Evolutionary conservation across 2,888 invertebrate genomes (phyloP), one percentile per base, ranked within the genome.

Genomic region (Serrognathus titanus): DNA sequence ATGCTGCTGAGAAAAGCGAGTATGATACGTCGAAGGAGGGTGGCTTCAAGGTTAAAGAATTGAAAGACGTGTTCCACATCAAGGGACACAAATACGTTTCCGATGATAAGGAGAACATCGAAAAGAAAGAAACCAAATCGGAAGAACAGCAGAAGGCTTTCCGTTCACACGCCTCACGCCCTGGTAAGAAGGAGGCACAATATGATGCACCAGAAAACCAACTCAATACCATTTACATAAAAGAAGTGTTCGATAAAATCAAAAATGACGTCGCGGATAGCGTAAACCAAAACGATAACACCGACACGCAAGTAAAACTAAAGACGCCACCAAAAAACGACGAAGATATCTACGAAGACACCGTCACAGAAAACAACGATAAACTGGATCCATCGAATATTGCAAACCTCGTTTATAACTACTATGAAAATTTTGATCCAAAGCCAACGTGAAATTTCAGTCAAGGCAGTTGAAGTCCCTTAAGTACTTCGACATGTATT

Each of bases 41-140:
- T 24, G 46, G 57, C 35, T 64, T 66, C 48, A 51, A 52, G 13
- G 63, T 63, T 24, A 63, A 66, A 47, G 64, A 63, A 41, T 52
- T 63, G 0, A 56, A 58, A 48, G 64, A 66, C 51, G 63, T 66
- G 55, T 60, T 66, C 37, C 66, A 66, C 49, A 49, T 54, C 2
- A 46, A 45, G 11, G 49, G 43, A 8, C 49, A 51, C 16, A 9
- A 6, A n/a, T 11, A 49, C 12, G 31, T 20, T 11, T 12, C n/a
- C 12, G n/a, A 36, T 47, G 2, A 55, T 8, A 55, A 43, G 35
- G 43, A 55, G 31, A 24, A n/a, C 51, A 16, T 12, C 45, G 43
- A 39, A 9, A 13, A 9, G 41, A 51, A 41, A 41, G 51, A 40
- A 36, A 31, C 36, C 12, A 48, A 31, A 12, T n/a, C 48, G 9